Evolutionary conservation across 1,140 invertebrate genomes (phyloP).

Genomic region (Micrasema longulum): DNA sequence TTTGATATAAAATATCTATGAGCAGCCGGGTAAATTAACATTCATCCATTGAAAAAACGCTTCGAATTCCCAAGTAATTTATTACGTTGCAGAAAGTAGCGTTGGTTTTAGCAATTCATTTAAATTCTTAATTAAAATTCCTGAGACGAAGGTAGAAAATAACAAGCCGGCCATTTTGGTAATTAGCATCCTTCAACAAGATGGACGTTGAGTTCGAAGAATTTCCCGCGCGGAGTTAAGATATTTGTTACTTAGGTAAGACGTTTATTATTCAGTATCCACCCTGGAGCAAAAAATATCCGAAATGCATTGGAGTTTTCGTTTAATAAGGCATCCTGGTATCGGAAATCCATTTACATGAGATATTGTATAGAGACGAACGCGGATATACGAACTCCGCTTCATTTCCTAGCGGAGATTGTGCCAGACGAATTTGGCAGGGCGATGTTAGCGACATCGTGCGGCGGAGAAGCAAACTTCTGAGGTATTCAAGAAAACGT

Average conservation of each 20-base stretch:
- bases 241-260: neutral
- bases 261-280: slow-evolving; percentile 23
- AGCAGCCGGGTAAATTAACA: too few species aligned
- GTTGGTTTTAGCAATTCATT: too few species aligned
- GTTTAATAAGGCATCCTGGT: slow-evolving; percentile 47
- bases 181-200: slow-evolving; percentile 20
- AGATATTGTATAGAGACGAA: slow-evolving; percentile 38
- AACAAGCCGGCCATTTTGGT: slow-evolving; percentile 8
- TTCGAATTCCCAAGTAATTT: too few species aligned
- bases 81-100: too few species aligned
- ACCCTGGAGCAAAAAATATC: slow-evolving; percentile 41
- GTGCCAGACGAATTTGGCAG: slow-evolving; percentile 31
- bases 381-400: slow-evolving; percentile 26
- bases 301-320: slow-evolving; percentile 45
- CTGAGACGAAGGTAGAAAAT: slow-evolving; percentile 2
- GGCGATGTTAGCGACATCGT: slow-evolving; percentile 50
- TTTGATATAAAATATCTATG: too few species aligned
- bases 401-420: slow-evolving; percentile 51
- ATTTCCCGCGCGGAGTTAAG: neutral
- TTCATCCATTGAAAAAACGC: too few species aligned
- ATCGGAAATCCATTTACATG: slow-evolving; percentile 51
- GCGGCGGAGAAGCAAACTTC: slow-evolving; percentile 48
- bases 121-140: neutral
- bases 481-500: slow-evolving; percentile 39
- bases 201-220: slow-evolving; percentile 2